These are phyloP conservation scores for Tragelaphus buxtoni DNA, from an alignment of 2,113 vertebrate species.

Conservation along the genomic window DNA sequence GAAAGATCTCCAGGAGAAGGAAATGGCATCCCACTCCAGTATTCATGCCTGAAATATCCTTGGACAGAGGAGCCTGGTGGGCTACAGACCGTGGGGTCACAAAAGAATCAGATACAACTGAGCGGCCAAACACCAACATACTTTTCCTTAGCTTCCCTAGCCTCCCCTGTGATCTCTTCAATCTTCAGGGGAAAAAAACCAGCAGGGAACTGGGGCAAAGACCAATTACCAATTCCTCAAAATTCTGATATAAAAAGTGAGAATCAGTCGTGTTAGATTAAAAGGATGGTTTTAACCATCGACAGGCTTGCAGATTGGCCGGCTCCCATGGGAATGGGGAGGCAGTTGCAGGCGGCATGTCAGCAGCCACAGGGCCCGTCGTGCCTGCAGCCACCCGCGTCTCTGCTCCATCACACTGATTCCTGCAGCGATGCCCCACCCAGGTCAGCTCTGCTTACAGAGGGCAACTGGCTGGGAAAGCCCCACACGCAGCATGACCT, in stretches of 20 bases:
- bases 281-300: neutral
- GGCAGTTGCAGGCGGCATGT: fast-evolving
- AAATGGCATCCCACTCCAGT: neutral
- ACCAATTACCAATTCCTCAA: neutral
- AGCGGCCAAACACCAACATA: neutral
- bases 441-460: neutral
- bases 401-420: neutral
- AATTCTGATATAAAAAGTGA: neutral
- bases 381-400: fast-evolving
- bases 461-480: neutral
- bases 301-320: neutral
- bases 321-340: no score
- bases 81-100: neutral
- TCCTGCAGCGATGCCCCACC: fast-evolving
- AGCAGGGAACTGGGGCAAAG: neutral
- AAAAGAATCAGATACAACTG: neutral
- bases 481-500: fast-evolving
- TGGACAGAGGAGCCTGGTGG: neutral
- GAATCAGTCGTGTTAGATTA: neutral
- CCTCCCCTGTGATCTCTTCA: neutral
- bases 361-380: no score
- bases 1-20: neutral
- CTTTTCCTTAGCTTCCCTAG: neutral
- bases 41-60: neutral
- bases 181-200: neutral